Evolutionary conservation across 2,113 vertebrate genomes (phyloP), one percentile per base, ranked within the genome.

Genomic region (Pterocles burchelli): DNA sequence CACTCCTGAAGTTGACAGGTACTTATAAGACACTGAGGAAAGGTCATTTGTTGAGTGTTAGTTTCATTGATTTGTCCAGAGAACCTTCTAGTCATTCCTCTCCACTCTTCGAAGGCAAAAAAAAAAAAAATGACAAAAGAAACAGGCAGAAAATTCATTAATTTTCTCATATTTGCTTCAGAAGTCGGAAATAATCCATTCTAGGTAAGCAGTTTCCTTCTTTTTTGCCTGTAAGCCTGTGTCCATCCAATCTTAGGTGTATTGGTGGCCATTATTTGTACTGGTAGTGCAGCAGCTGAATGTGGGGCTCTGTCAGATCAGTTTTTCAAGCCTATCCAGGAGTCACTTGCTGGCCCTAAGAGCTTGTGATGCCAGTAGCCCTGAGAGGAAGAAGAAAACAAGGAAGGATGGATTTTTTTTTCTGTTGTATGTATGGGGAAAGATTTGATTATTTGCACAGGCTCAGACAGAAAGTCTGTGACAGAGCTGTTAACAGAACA

Each of bases 11-110:
- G 72, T 16, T 90, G 92, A 95, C 87, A 92, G 85, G 83, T 97
- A 91, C 95, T 97, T 96, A 85, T 45, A 88, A 94, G 92, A 83
- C 88, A 34, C 48, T 18, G 74, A 95, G 92, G 80, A 96, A 96
- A 93, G 92, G 92, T 97, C 92, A 81, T 76, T 92, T 68, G 54
- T 80, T 96, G 89, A 89, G 63, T 85, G 88, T 95, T 88, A 52
- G 85, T 72, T 95, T 72, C 78, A 85, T 73, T 77, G 89, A 94
- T 94, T 83, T 70, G 80, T 65, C 59, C 75, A 93, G 91, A 79
- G 89, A 85, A 93, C 88, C 86, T 97, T 95, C 87, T 74, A 94
- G 95, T 67, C 29, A 4, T 79, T 95, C 65, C 59, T 87, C 49
- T 46, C 25, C 7, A 3, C 25, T 68, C n/a, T 91, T 46, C 20